Conservation (phyloP, 2,113 vertebrate genomes). For the Rousettus leschenaultii region DNA sequence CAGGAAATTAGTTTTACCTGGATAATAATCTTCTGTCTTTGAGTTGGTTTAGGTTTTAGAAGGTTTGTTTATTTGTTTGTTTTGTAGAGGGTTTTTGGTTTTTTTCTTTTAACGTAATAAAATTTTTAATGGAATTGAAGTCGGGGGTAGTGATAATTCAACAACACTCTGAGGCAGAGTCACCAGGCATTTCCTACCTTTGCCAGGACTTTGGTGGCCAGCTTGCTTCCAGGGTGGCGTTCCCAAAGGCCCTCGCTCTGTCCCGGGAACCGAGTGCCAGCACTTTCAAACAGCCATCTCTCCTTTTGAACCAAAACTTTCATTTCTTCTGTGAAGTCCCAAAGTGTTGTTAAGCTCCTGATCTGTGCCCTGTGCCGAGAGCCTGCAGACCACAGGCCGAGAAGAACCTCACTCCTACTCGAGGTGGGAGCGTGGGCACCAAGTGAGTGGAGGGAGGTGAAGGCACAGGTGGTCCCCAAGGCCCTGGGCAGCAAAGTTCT, state of each 20-base stretch:
- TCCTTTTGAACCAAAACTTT: background rate
- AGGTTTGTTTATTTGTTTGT: slow-evolving; percentile 31
- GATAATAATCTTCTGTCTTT: slow-evolving; percentile 33
- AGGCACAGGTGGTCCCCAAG: background rate
- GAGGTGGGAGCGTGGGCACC: background rate
- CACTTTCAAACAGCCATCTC: background rate
- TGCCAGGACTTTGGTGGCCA: background rate
- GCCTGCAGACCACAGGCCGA: background rate
- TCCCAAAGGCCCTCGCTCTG: background rate
- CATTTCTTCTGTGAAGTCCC: background rate
- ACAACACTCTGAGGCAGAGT: background rate
- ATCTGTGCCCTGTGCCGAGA: background rate
- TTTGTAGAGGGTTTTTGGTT: slow-evolving; percentile 34
- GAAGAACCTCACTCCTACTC: background rate
- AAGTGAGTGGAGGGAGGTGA: background rate
- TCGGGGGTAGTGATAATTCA: background rate
- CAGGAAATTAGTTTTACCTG: background rate
- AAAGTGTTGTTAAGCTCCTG: background rate
- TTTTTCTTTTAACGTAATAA: slow-evolving; percentile 73
- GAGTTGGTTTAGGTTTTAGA: slow-evolving; percentile 46
- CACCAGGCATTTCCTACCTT: background rate
- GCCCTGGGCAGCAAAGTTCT: background rate
- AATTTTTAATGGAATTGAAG: slow-evolving; percentile 60
- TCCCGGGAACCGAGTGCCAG: background rate
- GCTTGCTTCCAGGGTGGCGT: background rate